Evolutionary conservation across 2,888 invertebrate species (phyloP).

Genomic region (Theodoxus fluviatilis): DNA sequence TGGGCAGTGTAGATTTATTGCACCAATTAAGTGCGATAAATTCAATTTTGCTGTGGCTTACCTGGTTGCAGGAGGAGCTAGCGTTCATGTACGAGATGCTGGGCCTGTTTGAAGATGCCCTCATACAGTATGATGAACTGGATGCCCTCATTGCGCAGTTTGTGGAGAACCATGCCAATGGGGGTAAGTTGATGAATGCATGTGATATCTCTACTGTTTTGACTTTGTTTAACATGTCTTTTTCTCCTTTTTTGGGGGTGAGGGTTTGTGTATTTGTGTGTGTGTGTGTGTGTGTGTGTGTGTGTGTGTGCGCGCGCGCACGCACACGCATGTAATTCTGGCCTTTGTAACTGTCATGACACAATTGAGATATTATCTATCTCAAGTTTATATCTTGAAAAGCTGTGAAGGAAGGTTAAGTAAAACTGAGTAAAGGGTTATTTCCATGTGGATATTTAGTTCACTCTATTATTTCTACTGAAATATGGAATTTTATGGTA

Average conservation of each 20-base stretch:
- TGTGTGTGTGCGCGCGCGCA: background rate
- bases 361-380: no score
- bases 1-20: no score
- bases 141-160: conserved; percentile 97
- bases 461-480: no score
- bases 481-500: no score
- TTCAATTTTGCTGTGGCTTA: no score
- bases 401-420: no score
- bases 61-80: conserved; percentile 82
- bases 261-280: background rate
- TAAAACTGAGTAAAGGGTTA: no score
- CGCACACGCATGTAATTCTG: no score
- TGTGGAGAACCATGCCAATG: conserved; percentile 89
- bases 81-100: conserved; percentile 94
- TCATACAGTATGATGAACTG: conserved; percentile 95
- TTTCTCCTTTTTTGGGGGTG: background rate
- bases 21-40: no score
- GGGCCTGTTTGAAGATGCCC: conserved; percentile 88
- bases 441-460: no score
- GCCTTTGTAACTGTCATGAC: no score
- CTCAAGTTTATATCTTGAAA: no score
- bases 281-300: background rate
- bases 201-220: background rate
- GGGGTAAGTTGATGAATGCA: conserved; percentile 70
- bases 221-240: background rate